These are phyloP conservation scores for Tetranychus truncatus DNA, from an alignment of 2,888 invertebrate genomes.

Conservation along the genomic window DNA sequence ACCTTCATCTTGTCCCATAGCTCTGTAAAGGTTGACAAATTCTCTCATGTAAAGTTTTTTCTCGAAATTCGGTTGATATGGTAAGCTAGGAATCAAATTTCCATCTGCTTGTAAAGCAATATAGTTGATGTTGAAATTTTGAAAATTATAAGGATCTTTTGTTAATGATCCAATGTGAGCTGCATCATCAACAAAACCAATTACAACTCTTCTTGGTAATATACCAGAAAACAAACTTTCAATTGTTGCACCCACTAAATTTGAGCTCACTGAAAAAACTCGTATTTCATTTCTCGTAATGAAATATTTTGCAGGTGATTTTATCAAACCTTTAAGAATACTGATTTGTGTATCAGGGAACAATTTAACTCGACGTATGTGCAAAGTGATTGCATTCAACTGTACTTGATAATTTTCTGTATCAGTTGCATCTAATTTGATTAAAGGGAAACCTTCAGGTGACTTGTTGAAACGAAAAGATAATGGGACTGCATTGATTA, in stretches of 20 bases:
- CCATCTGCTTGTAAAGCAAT: no score
- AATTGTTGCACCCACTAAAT: conserved; percentile 27
- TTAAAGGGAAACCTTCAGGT: not conserved
- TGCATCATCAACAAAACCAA: conserved; percentile 28
- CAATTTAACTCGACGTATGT: not conserved
- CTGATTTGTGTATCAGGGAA: not conserved
- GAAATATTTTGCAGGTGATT: conserved; percentile 25
- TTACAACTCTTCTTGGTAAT: conserved; percentile 29
- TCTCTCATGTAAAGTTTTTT: no score
- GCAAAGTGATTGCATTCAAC: not conserved
- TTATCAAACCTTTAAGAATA: not conserved
- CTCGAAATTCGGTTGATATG: no score
- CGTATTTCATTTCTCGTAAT: conserved; percentile 24
- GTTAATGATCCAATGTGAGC: conserved; percentile 12
- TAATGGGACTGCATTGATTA: not conserved
- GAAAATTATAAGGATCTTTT: not conserved
- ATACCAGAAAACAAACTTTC: conserved; percentile 30
- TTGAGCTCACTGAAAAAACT: conserved; percentile 27
- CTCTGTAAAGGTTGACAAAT: no score
- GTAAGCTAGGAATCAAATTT: no score
- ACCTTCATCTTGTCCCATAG: not conserved
- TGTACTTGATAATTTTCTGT: not conserved
- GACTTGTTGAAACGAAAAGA: not conserved
- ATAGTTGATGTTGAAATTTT: not conserved
- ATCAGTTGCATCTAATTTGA: not conserved